phyloP scores from a whole-genome alignment of 35 echinoderm and acorn worm species.

The Lytechinus pictus region DNA sequence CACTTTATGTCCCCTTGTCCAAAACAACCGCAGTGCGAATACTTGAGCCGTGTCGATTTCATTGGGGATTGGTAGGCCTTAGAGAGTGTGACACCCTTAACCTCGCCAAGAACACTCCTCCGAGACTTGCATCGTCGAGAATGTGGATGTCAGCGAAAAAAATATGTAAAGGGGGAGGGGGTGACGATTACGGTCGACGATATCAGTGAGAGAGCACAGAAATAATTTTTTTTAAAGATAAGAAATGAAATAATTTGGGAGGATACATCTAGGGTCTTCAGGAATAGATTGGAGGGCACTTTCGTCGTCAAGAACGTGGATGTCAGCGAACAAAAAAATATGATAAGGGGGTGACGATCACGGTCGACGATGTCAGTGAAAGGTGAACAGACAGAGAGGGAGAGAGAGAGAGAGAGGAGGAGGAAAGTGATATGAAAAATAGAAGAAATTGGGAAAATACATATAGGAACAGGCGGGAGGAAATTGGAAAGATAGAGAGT shows the following conservation, averaged over 20 bases:
- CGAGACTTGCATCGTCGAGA: neutral
- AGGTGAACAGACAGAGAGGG: neutral
- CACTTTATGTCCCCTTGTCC: neutral
- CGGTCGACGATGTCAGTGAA: neutral
- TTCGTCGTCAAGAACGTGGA: neutral
- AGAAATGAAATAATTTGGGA: too few species aligned
- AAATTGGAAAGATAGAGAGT: neutral
- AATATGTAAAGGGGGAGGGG: neutral
- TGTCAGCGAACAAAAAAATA: neutral
- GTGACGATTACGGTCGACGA: neutral
- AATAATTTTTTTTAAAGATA: too few species aligned
- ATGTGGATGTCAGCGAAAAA: neutral
- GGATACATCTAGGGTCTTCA: too few species aligned
- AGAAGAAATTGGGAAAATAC: neutral
- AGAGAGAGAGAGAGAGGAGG: neutral
- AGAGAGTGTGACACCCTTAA: neutral
- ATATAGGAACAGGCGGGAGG: neutral
- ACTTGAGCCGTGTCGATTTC: neutral
- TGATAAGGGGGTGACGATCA: neutral
- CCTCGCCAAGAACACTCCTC: neutral
- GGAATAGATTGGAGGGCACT: neutral
- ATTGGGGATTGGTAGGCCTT: neutral
- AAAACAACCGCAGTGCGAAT: neutral
- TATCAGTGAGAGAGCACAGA: neutral
- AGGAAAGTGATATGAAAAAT: neutral